A percentile compares a stretch with the other conserved stretches of the same genome.
phyloP scores from a whole-genome alignment of 2,113 vertebrate genomes.

The Dipodomys stephensi region DNA sequence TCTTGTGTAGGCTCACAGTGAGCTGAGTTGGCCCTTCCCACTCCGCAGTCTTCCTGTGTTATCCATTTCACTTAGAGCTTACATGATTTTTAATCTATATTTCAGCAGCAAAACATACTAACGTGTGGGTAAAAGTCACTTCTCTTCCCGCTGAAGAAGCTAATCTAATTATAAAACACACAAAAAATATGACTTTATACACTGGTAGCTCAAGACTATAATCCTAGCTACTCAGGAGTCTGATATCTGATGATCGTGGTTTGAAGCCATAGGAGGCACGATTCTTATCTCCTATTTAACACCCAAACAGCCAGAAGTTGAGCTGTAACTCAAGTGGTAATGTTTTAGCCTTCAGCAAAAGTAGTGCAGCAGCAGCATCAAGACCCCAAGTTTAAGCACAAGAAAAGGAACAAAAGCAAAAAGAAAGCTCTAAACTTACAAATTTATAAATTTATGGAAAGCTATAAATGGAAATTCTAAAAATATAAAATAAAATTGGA shows the following conservation, averaged over 20 bases:
- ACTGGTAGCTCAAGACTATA: too few species aligned
- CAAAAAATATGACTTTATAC: too few species aligned
- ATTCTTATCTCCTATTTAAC: too few species aligned
- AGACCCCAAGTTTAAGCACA: too few species aligned
- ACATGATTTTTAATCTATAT: background rate
- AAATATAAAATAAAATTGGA: background rate
- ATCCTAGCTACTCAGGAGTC: too few species aligned
- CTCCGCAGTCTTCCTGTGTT: background rate
- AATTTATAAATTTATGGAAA: background rate
- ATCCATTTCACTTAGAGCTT: background rate
- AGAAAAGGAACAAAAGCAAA: too few species aligned
- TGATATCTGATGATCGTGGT: too few species aligned
- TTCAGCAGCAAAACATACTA: background rate
- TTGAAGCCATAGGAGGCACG: too few species aligned
- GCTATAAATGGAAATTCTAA: background rate
- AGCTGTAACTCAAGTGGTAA: too few species aligned
- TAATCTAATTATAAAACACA: background rate
- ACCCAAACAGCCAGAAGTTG: too few species aligned
- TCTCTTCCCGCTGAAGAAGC: background rate
- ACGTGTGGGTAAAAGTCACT: background rate
- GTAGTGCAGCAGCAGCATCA: too few species aligned
- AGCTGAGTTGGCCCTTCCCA: fast-evolving
- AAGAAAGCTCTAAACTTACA: background rate
- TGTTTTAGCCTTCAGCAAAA: too few species aligned
- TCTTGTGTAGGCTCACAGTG: background rate